These are phyloP conservation scores for Lasioglossum villosulum DNA, from an alignment of 2,888 invertebrate genomes.

Conservation along the genomic window DNA sequence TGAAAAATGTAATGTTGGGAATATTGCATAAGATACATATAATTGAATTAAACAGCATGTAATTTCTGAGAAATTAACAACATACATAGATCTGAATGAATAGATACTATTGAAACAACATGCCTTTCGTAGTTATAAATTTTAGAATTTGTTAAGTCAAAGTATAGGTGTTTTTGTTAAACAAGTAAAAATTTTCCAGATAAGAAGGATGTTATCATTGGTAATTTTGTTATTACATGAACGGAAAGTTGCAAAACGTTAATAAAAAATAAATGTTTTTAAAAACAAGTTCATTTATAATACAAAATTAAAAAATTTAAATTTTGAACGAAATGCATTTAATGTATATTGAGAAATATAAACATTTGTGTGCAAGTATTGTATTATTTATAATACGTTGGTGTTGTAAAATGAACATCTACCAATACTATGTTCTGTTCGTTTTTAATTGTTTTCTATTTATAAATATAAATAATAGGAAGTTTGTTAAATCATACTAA, in stretches of 20 bases:
- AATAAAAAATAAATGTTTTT: too few species aligned
- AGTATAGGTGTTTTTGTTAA: not conserved
- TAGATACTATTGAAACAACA: not conserved
- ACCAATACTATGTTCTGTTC: not conserved
- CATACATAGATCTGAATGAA: too few species aligned
- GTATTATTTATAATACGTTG: not conserved
- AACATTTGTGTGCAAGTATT: too few species aligned
- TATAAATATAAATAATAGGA: not conserved
- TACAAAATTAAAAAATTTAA: too few species aligned
- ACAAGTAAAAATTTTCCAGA: not conserved
- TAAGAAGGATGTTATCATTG: not conserved
- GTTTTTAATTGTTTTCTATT: not conserved
- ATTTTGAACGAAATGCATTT: too few species aligned
- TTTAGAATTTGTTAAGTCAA: not conserved
- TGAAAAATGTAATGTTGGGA: not conserved
- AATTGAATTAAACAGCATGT: not conserved
- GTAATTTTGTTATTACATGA: too few species aligned
- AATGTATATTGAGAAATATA: too few species aligned
- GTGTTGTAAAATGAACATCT: not conserved
- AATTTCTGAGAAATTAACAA: too few species aligned
- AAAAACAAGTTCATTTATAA: too few species aligned
- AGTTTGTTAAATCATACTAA: not conserved
- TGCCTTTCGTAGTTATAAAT: not conserved
- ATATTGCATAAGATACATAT: not conserved
- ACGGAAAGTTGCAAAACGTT: too few species aligned